A percentile compares a stretch with the other conserved stretches of the same genome.
Evolutionary conservation across 2,113 vertebrate species (phyloP).

Genomic region (Macheiramphus alcinus): DNA sequence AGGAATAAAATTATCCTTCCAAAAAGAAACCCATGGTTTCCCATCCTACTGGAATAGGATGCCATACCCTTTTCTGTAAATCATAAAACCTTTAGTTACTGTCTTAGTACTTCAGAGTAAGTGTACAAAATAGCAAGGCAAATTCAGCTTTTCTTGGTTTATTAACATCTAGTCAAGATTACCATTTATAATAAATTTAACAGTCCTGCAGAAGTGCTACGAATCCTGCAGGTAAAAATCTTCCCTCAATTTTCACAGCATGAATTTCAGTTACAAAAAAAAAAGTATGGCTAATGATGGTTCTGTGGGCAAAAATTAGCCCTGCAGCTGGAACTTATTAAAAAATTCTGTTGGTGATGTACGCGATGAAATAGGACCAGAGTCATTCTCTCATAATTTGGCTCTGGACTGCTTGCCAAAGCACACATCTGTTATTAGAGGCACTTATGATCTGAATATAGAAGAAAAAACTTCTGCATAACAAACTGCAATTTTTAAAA

Average conservation of each 20-base stretch:
- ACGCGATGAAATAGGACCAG: not conserved
- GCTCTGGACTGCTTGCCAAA: not conserved
- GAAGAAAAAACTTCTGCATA: not conserved
- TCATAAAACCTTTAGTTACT: not conserved
- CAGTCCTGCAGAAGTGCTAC: not conserved
- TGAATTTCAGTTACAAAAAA: not conserved
- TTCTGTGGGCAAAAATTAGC: not conserved
- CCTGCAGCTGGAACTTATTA: not conserved
- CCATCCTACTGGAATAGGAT: not conserved
- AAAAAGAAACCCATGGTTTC: not conserved
- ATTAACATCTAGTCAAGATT: not conserved
- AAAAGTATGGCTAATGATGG: not conserved
- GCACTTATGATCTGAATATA: not conserved
- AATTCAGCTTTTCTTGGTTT: not conserved
- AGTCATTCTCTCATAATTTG: not conserved
- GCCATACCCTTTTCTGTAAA: not conserved
- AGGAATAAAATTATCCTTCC: not conserved
- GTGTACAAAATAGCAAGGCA: not conserved
- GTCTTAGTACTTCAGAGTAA: not conserved
- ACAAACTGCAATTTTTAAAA: not conserved
- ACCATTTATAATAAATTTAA: not conserved
- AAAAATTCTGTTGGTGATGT: not conserved
- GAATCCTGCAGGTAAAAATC: not conserved
- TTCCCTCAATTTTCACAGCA: not conserved
- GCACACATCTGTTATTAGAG: not conserved